These are phyloP conservation scores for Hyposoter dolosus DNA, from an alignment of 2,888 invertebrate genomes.

Conservation along the genomic window DNA sequence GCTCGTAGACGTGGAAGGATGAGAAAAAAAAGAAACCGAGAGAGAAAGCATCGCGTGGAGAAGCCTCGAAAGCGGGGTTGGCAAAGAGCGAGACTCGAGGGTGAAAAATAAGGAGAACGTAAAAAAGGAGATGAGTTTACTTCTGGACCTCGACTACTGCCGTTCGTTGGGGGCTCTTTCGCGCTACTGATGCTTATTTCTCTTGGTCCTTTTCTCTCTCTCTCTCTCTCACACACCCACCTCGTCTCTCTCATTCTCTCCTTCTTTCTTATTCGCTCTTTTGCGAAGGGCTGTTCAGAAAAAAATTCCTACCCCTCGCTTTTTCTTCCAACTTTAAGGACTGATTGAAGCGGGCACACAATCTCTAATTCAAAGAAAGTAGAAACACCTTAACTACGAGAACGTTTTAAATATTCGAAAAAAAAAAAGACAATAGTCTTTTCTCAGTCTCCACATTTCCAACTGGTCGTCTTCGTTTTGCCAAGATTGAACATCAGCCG, in stretches of 20 bases:
- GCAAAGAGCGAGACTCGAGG: constrained; percentile 51
- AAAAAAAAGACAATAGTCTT: not conserved
- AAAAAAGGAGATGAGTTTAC: constrained; percentile 69
- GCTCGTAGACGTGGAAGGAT: constrained; percentile 58
- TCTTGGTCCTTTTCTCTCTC: constrained; percentile 17
- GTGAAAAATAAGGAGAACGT: constrained; percentile 68
- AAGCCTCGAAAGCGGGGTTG: constrained; percentile 47
- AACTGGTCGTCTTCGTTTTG: not conserved
- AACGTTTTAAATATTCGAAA: constrained; percentile 25
- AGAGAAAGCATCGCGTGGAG: constrained; percentile 56
- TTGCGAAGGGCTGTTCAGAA: constrained; percentile 29
- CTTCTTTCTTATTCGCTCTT: constrained; percentile 16
- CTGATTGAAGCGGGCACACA: constrained; percentile 79
- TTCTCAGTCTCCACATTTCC: not conserved
- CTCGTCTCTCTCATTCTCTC: not conserved
- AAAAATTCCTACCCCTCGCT: constrained; percentile 26
- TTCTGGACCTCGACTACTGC: constrained; percentile 63
- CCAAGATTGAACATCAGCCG: too few relatives aligned
- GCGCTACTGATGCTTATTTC: constrained; percentile 57
- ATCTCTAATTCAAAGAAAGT: constrained; percentile 83
- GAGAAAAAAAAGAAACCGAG: constrained; percentile 48
- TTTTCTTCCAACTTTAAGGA: constrained; percentile 53
- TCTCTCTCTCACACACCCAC: constrained; percentile 16
- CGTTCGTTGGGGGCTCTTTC: constrained; percentile 37
- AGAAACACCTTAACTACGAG: constrained; percentile 79